Evolutionary conservation across 2,113 vertebrate species (phyloP).

Genomic region (Malurus alboscapulatus): DNA sequence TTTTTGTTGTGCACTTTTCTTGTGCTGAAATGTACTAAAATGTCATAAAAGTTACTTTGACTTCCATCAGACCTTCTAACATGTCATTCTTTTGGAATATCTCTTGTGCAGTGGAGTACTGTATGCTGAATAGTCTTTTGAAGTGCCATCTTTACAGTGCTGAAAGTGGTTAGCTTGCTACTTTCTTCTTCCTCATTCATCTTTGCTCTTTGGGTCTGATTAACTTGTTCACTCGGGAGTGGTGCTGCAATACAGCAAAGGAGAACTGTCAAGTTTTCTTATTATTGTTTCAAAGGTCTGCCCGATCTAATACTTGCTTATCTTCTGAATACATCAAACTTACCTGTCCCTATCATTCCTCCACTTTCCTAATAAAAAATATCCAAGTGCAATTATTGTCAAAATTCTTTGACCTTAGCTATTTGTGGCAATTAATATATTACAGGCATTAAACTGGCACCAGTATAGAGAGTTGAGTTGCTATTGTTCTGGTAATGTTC

Average conservation of each 20-base stretch:
- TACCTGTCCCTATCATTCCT: background rate
- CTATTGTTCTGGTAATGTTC: background rate
- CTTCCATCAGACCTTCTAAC: background rate
- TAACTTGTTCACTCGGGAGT: background rate
- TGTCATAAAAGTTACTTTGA: constrained; percentile 29
- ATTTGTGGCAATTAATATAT: background rate
- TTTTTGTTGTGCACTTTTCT: constrained; percentile 21
- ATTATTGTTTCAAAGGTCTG: background rate
- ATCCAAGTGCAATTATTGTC: background rate
- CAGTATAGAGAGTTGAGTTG: background rate
- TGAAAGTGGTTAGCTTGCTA: background rate
- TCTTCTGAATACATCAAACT: background rate
- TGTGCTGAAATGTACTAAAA: background rate
- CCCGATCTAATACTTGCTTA: background rate
- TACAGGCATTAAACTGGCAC: background rate
- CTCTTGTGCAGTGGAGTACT: background rate
- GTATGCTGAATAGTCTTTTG: background rate
- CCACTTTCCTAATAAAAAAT: background rate
- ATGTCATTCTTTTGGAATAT: background rate
- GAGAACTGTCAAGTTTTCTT: background rate
- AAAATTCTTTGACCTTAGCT: background rate
- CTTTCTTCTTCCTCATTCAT: background rate
- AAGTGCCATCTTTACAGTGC: background rate
- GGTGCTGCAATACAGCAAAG: background rate
- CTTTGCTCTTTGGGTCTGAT: background rate